phyloP scores from a whole-genome alignment of 1,140 invertebrate species.

The Nephila pilipes region DNA sequence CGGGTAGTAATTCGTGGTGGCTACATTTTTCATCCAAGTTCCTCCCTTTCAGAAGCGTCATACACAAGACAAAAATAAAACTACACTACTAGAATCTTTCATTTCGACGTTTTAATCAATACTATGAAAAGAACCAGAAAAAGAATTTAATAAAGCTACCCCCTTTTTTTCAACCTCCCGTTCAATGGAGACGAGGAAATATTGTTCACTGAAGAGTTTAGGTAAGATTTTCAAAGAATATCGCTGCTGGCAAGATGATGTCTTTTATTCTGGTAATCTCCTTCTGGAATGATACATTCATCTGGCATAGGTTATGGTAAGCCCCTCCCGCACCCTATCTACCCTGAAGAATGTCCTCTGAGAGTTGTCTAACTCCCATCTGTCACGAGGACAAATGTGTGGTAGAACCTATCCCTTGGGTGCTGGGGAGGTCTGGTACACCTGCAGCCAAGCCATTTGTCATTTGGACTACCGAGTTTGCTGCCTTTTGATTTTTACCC shows the following conservation, averaged over 20 bases:
- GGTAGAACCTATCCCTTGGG: slow-evolving; percentile 50
- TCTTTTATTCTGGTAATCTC: slow-evolving; percentile 59
- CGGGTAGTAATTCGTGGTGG: slow-evolving; percentile 26
- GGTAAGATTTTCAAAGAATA: slow-evolving; percentile 45
- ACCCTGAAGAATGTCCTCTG: slow-evolving; percentile 10
- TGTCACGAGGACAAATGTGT: slow-evolving; percentile 39
- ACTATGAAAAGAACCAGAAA: slow-evolving; percentile 31
- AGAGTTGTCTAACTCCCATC: slow-evolving; percentile 59
- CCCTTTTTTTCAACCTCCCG: not conserved
- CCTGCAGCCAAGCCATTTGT: slow-evolving; percentile 50
- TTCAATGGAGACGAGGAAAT: not conserved
- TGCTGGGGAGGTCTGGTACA: slow-evolving; percentile 23
- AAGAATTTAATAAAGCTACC: slow-evolving; percentile 1
- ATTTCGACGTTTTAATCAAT: slow-evolving; percentile 67
- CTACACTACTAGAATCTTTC: slow-evolving; percentile 42
- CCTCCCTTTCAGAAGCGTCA: slow-evolving; percentile 26
- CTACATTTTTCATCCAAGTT: slow-evolving; percentile 32
- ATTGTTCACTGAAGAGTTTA: slow-evolving; percentile 49
- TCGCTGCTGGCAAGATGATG: slow-evolving; percentile 32
- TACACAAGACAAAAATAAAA: slow-evolving; percentile 43
- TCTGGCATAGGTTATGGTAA: slow-evolving; percentile 42
- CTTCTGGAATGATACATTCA: slow-evolving; percentile 54
- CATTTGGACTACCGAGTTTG: slow-evolving; percentile 21
- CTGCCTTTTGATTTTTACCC: slow-evolving; percentile 51
- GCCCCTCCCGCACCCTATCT: not conserved